Percentiles rank a stretch among this genome's conserved stretches.
Evolutionary conservation across 2,888 invertebrate species (phyloP).

Genomic region (Unio delphinus): DNA sequence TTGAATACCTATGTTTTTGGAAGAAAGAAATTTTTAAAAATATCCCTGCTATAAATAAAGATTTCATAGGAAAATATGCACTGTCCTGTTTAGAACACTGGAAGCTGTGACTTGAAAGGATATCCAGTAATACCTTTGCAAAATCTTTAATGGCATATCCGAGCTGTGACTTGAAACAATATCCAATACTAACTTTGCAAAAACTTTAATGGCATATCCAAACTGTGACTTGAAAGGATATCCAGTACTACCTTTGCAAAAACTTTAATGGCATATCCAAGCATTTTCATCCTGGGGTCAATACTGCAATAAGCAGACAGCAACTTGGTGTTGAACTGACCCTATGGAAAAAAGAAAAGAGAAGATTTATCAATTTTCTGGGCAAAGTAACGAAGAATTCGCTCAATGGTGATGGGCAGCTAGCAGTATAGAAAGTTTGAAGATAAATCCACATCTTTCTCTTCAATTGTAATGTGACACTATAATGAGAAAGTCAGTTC

Average conservation of each 20-base stretch:
- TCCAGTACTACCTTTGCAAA: constrained; percentile 73
- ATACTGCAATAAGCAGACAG: constrained; percentile 74
- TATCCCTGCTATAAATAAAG: too few relatives aligned
- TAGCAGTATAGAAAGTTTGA: too few relatives aligned
- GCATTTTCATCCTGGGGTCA: constrained; percentile 73
- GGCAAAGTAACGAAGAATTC: background rate
- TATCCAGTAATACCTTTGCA: too few relatives aligned
- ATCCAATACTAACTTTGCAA: constrained; percentile 73
- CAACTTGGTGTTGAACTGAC: constrained; percentile 70
- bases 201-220: constrained; percentile 75
- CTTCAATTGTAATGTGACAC: too few relatives aligned
- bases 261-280: constrained; percentile 75
- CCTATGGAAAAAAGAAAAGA: background rate
- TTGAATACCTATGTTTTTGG: too few relatives aligned
- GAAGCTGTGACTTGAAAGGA: background rate
- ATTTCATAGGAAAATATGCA: too few relatives aligned
- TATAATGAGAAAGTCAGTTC: too few relatives aligned
- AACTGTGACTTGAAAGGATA: background rate
- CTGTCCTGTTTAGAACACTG: too few relatives aligned
- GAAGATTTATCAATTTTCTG: background rate
- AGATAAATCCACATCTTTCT: too few relatives aligned
- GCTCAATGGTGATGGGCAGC: background rate
- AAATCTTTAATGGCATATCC: too few relatives aligned
- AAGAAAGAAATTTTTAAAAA: too few relatives aligned
- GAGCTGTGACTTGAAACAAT: background rate